Conservation (phyloP, 2,888 invertebrate genomes). For the Deroplatys truncata region DNA sequence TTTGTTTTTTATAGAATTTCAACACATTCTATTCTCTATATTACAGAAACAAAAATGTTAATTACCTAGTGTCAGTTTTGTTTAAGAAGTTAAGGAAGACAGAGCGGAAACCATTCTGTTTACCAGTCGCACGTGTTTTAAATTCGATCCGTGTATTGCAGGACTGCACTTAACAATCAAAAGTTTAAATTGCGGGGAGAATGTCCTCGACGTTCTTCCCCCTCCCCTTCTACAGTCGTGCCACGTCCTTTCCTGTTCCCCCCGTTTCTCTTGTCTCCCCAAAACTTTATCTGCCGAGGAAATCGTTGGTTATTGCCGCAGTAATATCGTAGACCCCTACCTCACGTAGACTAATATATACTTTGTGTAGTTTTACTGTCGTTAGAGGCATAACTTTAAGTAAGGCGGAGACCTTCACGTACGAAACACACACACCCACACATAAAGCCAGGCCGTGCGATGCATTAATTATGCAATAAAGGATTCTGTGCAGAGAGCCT, state of each 20-base stretch:
- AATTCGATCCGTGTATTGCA: neutral
- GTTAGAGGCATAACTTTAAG: conserved; percentile 2
- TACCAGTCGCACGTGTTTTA: neutral
- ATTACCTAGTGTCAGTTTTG: too few relatives aligned
- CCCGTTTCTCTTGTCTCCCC: neutral
- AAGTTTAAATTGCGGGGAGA: neutral
- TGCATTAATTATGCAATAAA: conserved; percentile 16
- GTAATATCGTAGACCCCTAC: neutral
- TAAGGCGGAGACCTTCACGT: neutral
- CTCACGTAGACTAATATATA: neutral
- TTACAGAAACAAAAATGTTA: too few relatives aligned
- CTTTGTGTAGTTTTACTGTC: conserved; percentile 6
- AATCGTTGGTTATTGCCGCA: neutral
- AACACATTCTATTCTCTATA: too few relatives aligned
- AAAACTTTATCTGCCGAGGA: neutral
- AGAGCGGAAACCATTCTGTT: neutral
- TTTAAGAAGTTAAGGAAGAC: neutral
- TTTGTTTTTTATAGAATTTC: too few relatives aligned
- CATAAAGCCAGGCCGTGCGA: conserved; percentile 10
- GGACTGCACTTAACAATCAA: neutral
- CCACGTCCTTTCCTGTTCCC: neutral
- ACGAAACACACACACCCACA: neutral
- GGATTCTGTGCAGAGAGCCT: neutral
- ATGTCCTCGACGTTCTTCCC: neutral
- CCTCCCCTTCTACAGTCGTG: neutral